These are phyloP conservation scores for Drosophila pseudoobscura DNA, from an alignment of 1,140 invertebrate genomes.

Conservation along the genomic window DNA sequence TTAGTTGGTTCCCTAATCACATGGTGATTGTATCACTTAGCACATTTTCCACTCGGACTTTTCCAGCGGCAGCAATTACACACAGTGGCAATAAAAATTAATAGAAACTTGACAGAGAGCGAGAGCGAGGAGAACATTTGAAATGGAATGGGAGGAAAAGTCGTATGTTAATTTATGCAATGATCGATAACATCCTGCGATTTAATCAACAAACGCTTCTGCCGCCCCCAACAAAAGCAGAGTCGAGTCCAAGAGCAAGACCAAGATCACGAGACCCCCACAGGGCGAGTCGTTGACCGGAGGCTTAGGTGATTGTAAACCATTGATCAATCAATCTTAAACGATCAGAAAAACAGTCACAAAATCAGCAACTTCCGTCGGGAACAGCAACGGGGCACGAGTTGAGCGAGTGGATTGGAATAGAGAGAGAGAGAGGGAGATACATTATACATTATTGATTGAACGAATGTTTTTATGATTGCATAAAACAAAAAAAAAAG, in stretches of 20 bases:
- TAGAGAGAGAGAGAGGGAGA: conserved; percentile 7
- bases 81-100: conserved; percentile 57
- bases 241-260: conserved; percentile 11
- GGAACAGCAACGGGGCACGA: conserved; percentile 11
- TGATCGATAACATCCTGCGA: conserved; percentile 82
- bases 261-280: conserved; percentile 35
- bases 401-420: conserved; percentile 48
- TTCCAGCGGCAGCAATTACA: conserved; percentile 27
- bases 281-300: conserved; percentile 52
- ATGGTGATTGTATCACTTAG: too few relatives aligned
- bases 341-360: conserved; percentile 61
- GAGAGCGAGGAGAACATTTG: conserved; percentile 2
- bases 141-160: conserved; percentile 18
- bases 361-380: conserved; percentile 80
- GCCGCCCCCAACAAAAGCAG: conserved; percentile 63
- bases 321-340: conserved; percentile 80
- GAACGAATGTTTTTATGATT: conserved; percentile 52
- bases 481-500: conserved; percentile 55
- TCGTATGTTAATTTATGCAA: conserved; percentile 75
- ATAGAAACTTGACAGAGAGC: conserved; percentile 16
- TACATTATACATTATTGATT: conserved; percentile 44
- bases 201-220: conserved; percentile 66
- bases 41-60: too few relatives aligned
- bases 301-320: conserved; percentile 68
- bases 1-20: too few relatives aligned